Base-by-base conservation (phyloP, 2,113 vertebrate genomes). In the Zosterops lateralis region DNA sequence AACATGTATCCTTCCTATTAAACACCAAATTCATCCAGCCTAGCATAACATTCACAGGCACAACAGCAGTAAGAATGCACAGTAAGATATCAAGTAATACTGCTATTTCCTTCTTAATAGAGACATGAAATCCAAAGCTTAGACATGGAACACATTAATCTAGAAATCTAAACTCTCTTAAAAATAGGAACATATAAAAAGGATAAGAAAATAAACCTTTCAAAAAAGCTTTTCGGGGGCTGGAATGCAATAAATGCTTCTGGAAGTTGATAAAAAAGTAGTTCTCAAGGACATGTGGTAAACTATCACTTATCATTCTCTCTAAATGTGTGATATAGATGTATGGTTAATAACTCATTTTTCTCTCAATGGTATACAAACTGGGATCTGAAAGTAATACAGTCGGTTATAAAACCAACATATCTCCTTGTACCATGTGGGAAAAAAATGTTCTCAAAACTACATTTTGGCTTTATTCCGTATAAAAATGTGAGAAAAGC, bases 361-460 rank as follows among this genome's bases (percentile, higher is more conserved):
- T 92, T 56, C 88, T 97, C 86, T 96, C 86, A 66, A 24, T 64
- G 96, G 85, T 58, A 53, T 96, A 87, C 42, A 60, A 95, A 94
- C 85, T 82, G 56, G 31, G 40, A 62, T 91, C 40, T 91, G 90
- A 58, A 97, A 93, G 87, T 83, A 89, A 88, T 58, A 80, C 2
- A 80, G 68, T 67, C 9, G 78, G 89, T 91, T 94, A 22, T 66
- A 93, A 96, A 80, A 86, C 8, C 16, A 90, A 56, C 53, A 7
- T 82, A 65, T 65, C 48, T 72, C 75, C 68, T 77, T 84, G n/a
- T 38, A 54, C 48, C 32, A 66, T 26, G 51, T 70, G 16, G 70
- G 50, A 95, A 93, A 47, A 90, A 84, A 76, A 95, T 36, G 22
- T 50, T 95, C 67, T 94, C 84, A 95, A 54, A 62, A 87, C 64